phyloP scores from a whole-genome alignment of 2,797 vertebrate genomes.

The Chaunax sp. region DNA sequence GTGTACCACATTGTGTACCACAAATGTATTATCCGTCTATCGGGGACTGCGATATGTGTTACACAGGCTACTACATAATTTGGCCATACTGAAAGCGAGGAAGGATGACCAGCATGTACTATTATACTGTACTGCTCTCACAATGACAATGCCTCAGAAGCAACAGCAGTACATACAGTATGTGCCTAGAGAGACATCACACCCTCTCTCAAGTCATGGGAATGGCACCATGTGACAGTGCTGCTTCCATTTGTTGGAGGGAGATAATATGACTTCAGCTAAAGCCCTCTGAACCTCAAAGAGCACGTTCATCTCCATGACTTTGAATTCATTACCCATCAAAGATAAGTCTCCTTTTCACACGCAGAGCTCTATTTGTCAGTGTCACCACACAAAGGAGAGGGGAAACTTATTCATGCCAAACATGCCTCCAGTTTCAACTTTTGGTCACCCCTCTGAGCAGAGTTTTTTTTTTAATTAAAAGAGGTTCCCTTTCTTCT shows the following conservation, averaged over 20 bases:
- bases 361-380: conserved; percentile 84
- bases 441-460: conserved; percentile 82
- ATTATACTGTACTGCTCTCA: conserved; percentile 50
- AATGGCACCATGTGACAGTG: conserved; percentile 68
- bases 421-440: conserved; percentile 86
- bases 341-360: conserved; percentile 86
- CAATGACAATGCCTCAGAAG: conserved; percentile 59
- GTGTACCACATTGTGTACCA: conserved; percentile 18
- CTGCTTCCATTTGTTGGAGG: conserved; percentile 75
- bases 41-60: conserved; percentile 44
- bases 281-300: conserved; percentile 84
- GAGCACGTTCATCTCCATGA: conserved; percentile 85
- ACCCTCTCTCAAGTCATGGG: conserved; percentile 47
- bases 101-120: conserved; percentile 56
- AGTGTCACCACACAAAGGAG: conserved; percentile 86
- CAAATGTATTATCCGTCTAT: conserved; percentile 67
- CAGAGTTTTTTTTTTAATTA: conserved; percentile 83
- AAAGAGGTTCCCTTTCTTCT: conserved; percentile 81
- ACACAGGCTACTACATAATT: conserved; percentile 61
- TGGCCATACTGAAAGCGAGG: conserved; percentile 47
- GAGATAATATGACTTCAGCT: conserved; percentile 81
- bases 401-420: conserved; percentile 86
- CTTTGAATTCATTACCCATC: conserved; percentile 87
- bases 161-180: conserved; percentile 50
- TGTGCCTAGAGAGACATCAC: conserved; percentile 52